Evolutionary conservation across 2,888 invertebrate species (phyloP), one percentile per base, ranked within the genome.

Genomic region (Parnassius mnemosyne): DNA sequence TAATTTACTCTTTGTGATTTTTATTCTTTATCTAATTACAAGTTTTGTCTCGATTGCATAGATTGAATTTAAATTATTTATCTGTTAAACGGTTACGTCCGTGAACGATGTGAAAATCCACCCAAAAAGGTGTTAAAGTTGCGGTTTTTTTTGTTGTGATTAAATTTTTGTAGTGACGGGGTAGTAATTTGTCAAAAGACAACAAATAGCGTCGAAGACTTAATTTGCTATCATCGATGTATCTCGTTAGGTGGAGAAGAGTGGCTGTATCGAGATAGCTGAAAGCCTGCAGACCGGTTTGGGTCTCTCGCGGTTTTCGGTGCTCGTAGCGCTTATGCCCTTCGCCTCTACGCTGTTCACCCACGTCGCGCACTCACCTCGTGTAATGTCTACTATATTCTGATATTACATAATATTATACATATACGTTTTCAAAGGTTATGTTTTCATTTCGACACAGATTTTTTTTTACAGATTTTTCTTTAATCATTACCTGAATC

Each of bases 191-290:
- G 44, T 34, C 42, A 34, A 53, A 16, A 44, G 51, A 25, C 3
- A 3, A 44, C 16, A 42, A 49, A 52, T 61, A 46, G 47, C 43
- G 13, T 49, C 50, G 34, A 57, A 53, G 49, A 50, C 44, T 44
- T 62, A 58, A 62, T 58, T 58, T 10, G 53, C 57, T 53, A 13
- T 50, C 44, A 50, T 57, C 58, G 62, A 50, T 54, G 62, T 54
- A 54, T 50, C 57, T 50, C 50, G 54, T 57, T 62, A 50, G 42
- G 42, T 50, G 53, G 41, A 43, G 61, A 16, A 46, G 25, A 57
- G 44, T 25, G 25, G 3, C 25, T 25, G 57, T 47, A 16, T 13
- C 43, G 50, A 11, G 34, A 55, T 12, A 44, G 43, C 50, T 49
- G 20, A 47, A n/a, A 25, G 12, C 9, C 47, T n/a, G 41, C 41